These are phyloP conservation scores for Lepisosteus osseus DNA, from an alignment of 2,113 vertebrate species.

Conservation along the genomic window DNA sequence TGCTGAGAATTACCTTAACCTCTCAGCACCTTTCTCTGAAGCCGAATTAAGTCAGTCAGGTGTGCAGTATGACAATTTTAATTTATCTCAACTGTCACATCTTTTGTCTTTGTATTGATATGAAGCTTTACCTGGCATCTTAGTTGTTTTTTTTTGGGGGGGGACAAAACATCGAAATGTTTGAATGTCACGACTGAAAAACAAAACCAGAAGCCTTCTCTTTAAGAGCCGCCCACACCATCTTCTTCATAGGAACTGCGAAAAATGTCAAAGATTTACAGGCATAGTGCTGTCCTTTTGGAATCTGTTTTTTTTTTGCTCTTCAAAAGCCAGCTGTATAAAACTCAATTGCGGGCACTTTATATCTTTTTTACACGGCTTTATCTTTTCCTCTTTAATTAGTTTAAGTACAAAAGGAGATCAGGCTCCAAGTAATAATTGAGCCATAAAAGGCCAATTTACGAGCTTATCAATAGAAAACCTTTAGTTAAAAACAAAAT, in stretches of 20 bases:
- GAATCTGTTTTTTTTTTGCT: slow-evolving; percentile 26
- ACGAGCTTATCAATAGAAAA: slow-evolving; percentile 52
- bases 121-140: slow-evolving; percentile 7
- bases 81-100: too few relatives aligned
- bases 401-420: slow-evolving; percentile 45
- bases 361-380: slow-evolving; percentile 30
- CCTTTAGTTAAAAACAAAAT: slow-evolving; percentile 28
- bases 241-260: slow-evolving; percentile 28
- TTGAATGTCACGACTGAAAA: slow-evolving; percentile 1
- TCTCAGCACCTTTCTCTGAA: too few relatives aligned
- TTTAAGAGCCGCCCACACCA: slow-evolving; percentile 33
- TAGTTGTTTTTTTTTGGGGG: background rate
- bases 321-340: slow-evolving; percentile 15
- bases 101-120: slow-evolving; percentile 21
- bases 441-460: slow-evolving; percentile 49
- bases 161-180: background rate
- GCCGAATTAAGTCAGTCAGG: too few relatives aligned
- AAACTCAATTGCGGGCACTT: slow-evolving; percentile 24
- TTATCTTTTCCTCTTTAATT: slow-evolving; percentile 50
- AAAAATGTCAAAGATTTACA: slow-evolving; percentile 47
- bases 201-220: slow-evolving; percentile 28
- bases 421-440: slow-evolving; percentile 34
- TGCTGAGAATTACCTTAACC: too few relatives aligned
- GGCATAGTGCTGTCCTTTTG: slow-evolving; percentile 39
- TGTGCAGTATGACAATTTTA: too few relatives aligned